Percentiles rank a stretch among this genome's conserved stretches.
Conservation (phyloP, 2,888 invertebrate species). For the Diadegma fenestrale region DNA sequence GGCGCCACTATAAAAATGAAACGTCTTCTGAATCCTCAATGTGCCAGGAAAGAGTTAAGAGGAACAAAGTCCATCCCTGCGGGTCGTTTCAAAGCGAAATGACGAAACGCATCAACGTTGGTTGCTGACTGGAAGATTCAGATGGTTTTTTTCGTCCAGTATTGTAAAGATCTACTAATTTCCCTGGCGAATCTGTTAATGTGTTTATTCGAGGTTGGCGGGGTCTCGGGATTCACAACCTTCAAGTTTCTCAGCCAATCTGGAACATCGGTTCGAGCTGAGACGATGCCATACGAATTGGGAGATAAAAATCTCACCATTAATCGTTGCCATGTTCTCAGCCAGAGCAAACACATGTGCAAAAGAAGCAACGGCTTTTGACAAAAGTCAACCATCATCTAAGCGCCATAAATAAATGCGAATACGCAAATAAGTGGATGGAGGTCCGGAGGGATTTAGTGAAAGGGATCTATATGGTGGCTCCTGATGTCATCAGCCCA, state of each 20-base stretch:
- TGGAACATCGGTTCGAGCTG: neutral
- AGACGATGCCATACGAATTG: neutral
- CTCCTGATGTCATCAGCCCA: conserved; percentile 44
- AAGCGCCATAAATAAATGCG: conserved; percentile 34
- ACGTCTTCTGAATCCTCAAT: conserved; percentile 38
- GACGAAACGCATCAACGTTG: neutral
- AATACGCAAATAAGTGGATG: conserved; percentile 36
- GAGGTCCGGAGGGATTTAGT: conserved; percentile 13
- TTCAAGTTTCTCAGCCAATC: neutral
- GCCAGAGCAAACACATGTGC: neutral
- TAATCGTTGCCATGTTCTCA: neutral
- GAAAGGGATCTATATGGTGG: conserved; percentile 29
- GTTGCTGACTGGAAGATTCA: neutral
- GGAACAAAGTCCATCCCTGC: neutral
- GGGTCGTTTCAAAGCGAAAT: neutral
- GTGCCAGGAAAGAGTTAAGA: conserved; percentile 23
- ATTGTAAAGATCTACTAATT: neutral
- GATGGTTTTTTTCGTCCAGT: neutral
- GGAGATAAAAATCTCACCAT: neutral
- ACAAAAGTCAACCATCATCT: conserved; percentile 27
- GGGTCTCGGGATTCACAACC: neutral
- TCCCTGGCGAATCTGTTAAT: neutral
- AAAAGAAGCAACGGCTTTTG: conserved; percentile 12
- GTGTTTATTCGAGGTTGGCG: neutral
- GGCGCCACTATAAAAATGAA: conserved; percentile 40